Base-by-base conservation (phyloP, 1,140 invertebrate species). In the Diorhabda carinulata region DNA sequence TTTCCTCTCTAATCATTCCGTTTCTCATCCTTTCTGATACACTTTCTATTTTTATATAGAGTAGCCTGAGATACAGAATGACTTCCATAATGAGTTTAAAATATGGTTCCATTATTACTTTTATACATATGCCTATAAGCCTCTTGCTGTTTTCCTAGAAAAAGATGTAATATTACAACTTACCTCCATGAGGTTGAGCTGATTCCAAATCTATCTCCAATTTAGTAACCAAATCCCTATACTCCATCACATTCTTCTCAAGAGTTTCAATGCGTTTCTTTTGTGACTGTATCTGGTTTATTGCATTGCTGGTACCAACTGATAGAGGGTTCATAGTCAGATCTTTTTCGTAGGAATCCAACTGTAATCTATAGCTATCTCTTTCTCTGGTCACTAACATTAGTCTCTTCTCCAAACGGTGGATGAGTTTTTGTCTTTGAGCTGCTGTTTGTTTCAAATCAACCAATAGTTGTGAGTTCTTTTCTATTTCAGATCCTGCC, bases 281-380 rank as follows among this genome's bases (percentile, higher is more conserved):
- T 75, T 78, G 79, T 70, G 66, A 81, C 78, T 70, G 80, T 25
- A 78, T 78, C 43, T 81, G 80, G 5, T 76, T 78, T 9, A 73
- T 68, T 67, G 81, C 81, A 3, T 80, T 81, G 41, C 79, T 76
- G 40, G 73, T 74, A 57, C 63, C 73, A 6, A 77, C 70, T 62
- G 64, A 5, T 6, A 9, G n/a, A 8, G n/a, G 6, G n/a, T 52
- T 73, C 76, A 86, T 83, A 5, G 91, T 91, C 67, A 90, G 81
- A 81, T 94, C 92, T 77, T 90, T 91, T 79, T 95, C 92, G 75
- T 93, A 94, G 45, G 90, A 89, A 72, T 93, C 91, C 47, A 94
- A 77, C 70, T 94, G 88, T 67, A 73, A 47, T 42, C 78, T 71
- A 66, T 87, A 87, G 72, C 88, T 90, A 74, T 95, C 92, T 63